phyloP scores from a whole-genome alignment of 2,797 vertebrate genomes.

The Argyrosomus regius region DNA sequence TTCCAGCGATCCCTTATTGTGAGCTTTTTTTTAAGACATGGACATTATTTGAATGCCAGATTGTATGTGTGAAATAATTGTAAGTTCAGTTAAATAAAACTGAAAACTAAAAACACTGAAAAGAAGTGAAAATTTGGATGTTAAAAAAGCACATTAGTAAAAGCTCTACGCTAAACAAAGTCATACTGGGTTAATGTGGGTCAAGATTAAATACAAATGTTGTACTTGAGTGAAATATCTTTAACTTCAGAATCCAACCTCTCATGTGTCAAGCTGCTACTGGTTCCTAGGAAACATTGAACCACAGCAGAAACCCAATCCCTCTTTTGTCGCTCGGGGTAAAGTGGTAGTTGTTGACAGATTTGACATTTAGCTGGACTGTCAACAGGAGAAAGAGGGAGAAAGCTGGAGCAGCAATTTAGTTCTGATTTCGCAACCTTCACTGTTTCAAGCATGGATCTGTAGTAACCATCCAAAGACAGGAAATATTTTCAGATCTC shows the following conservation, averaged over 20 bases:
- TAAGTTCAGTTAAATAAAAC: background rate
- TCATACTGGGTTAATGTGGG: slow-evolving; percentile 18
- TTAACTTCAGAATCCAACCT: slow-evolving; percentile 29
- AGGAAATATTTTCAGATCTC: slow-evolving; percentile 28
- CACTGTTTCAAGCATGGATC: slow-evolving; percentile 26
- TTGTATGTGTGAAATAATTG: background rate
- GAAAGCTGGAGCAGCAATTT: slow-evolving; percentile 28
- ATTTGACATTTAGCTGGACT: slow-evolving; percentile 82
- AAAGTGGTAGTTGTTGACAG: slow-evolving; percentile 86
- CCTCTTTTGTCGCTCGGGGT: slow-evolving; percentile 79
- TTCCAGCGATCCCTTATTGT: background rate
- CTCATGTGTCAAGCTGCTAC: slow-evolving; percentile 64
- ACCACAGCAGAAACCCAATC: slow-evolving; percentile 78
- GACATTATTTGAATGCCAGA: background rate
- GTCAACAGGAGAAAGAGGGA: slow-evolving; percentile 59
- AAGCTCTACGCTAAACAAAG: background rate
- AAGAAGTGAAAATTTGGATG: no score
- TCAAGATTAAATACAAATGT: slow-evolving; percentile 56
- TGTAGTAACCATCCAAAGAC: slow-evolving; percentile 24
- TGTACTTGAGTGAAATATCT: slow-evolving; percentile 42
- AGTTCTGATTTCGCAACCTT: slow-evolving; percentile 62
- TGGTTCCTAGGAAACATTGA: slow-evolving; percentile 71
- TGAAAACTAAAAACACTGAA: background rate
- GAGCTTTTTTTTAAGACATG: background rate
- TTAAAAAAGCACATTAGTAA: slow-evolving; percentile 3